Conservation (phyloP, 2,797 vertebrate genomes). For the Acanthornis magna region DNA sequence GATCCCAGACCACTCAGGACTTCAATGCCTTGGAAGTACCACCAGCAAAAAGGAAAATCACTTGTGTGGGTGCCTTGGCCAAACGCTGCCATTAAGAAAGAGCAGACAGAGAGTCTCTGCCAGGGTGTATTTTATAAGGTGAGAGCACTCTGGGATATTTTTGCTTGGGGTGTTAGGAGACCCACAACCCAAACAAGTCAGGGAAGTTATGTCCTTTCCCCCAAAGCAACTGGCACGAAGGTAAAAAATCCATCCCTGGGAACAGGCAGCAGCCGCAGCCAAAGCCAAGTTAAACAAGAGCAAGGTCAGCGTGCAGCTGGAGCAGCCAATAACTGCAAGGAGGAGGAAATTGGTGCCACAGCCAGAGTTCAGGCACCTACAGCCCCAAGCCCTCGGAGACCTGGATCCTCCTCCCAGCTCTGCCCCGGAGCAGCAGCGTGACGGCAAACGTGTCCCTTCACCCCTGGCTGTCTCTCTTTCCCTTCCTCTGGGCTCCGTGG, state of each 20-base stretch:
- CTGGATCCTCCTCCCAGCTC: neutral
- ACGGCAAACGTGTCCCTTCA: fast-evolving
- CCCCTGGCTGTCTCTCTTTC: neutral
- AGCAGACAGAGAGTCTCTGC: neutral
- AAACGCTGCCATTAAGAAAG: fast-evolving
- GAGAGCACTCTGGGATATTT: neutral
- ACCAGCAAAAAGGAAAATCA: neutral
- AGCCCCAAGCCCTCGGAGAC: neutral
- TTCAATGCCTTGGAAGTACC: fast-evolving
- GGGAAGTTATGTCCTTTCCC: neutral
- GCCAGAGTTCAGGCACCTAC: neutral
- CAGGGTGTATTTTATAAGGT: neutral
- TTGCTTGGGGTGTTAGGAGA: neutral
- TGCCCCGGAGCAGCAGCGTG: fast-evolving
- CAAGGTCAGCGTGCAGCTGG: neutral
- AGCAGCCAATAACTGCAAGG: neutral
- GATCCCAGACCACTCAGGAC: neutral
- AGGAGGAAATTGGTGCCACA: neutral
- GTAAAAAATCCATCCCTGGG: neutral
- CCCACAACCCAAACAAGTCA: neutral
- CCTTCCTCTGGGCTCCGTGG: neutral
- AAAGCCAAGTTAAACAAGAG: conserved; percentile 41
- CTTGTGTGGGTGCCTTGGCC: neutral
- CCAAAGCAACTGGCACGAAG: neutral
- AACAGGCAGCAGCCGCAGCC: neutral